Evolutionary conservation across 2,888 invertebrate species (phyloP), one percentile per base, ranked within the genome.

Genomic region (Megaustenia siamemsis): DNA sequence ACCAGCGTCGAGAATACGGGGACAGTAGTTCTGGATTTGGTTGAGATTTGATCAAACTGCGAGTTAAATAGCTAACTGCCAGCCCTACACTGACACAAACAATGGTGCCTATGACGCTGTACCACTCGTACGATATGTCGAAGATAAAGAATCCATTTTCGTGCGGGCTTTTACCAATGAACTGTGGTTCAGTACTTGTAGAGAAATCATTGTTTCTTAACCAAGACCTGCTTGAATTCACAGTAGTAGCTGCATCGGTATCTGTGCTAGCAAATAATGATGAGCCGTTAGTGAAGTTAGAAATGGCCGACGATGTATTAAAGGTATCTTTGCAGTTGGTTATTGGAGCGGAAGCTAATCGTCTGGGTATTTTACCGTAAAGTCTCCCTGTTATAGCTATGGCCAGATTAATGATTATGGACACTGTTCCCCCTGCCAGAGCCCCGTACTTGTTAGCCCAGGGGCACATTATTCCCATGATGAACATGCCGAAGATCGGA

Each of bases 401-500:
- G 66, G 56, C 77, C 21, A 86, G 24, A 75, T 83, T 86, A 21
- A 87, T 45, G 4, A 60, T 49, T n/a, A 85, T 32, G 18, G 81
- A 60, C 2, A 84, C 32, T 24, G 66, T 12, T 12, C 35, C 81
- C 3, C 86, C 86, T 8, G 43, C 53, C 4, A 71, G 21, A 6
- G 87, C 86, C 0, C 87, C 87, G 38, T 87, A 85, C 79, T 87
- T 87, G 84, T 87, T 87, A 3, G 75, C 83, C 83, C 84, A 88
- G 32, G 90, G 90, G 66, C 90, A 87, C 15, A 84, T 76, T 4
- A 87, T 88, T 12, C 89, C 90, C 4, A 90, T 86, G 28, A 90
- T 85, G 49, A 90, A 89, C n/a, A 90, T 87, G 15, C 90, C 90
- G 2, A 86, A 63, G 10, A 89, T 85, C 0, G 90, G 90, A 1